Evolutionary conservation across 2,113 vertebrate genomes (phyloP).

Genomic region (Tinamus guttatus): DNA sequence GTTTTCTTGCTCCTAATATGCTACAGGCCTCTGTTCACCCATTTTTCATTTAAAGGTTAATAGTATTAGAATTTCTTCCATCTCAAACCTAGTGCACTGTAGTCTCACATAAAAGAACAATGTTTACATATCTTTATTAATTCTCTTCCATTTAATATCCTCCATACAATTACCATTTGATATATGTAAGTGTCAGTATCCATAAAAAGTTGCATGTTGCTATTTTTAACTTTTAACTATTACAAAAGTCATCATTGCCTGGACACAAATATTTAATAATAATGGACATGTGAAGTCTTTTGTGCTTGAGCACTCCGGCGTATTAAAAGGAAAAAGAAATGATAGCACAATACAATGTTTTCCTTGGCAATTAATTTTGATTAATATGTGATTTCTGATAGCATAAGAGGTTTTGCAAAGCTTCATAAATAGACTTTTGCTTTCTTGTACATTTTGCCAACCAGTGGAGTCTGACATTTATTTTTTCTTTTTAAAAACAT

Average conservation of each 20-base stretch:
- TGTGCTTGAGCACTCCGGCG: neutral
- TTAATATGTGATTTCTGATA: neutral
- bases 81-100: neutral
- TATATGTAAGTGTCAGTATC: neutral
- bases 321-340: neutral
- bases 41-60: neutral
- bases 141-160: neutral
- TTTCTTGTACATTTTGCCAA: neutral
- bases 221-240: neutral
- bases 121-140: neutral
- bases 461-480: neutral
- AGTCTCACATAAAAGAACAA: neutral
- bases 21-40: neutral
- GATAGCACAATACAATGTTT: neutral
- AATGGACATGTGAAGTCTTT: neutral
- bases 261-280: neutral
- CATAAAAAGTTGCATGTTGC: neutral
- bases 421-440: neutral
- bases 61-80: neutral
- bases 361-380: neutral
- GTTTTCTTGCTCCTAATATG: neutral
- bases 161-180: neutral
- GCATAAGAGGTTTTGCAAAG: neutral
- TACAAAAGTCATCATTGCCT: neutral
- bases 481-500: neutral